Evolutionary conservation across 2,113 vertebrate genomes (phyloP).

Genomic region (Elephantulus edwardii): DNA sequence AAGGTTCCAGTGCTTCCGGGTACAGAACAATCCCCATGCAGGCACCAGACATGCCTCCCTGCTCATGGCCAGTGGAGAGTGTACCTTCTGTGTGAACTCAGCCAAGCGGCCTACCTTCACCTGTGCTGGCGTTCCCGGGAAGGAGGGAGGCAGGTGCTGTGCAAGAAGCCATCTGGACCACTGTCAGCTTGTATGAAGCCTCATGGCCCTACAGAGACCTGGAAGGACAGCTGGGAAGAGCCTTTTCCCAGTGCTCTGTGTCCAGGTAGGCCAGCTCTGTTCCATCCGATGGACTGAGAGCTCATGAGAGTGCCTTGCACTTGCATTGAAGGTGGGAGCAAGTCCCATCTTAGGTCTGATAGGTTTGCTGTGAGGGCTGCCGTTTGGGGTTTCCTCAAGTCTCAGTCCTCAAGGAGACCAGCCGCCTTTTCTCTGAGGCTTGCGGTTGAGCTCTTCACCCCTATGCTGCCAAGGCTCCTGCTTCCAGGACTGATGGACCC

Average conservation of each 20-base stretch:
- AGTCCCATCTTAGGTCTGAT: no score
- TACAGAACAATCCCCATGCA: not conserved
- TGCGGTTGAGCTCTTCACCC: not conserved
- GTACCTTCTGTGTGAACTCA: no score
- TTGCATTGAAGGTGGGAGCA: no score
- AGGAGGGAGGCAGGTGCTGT: not conserved
- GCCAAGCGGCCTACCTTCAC: no score
- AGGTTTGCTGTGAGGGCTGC: no score
- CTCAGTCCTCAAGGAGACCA: not conserved
- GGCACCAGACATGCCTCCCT: not conserved
- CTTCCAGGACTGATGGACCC: no score
- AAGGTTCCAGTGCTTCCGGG: no score
- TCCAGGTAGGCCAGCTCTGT: no score
- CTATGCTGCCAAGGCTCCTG: not conserved
- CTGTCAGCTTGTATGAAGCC: not conserved
- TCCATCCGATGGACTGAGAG: no score
- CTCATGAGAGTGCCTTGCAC: no score
- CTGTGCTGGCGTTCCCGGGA: slow-evolving; percentile 8
- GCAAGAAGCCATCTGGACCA: not conserved
- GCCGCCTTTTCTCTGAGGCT: not conserved
- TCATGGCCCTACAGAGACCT: not conserved
- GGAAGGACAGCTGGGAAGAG: not conserved
- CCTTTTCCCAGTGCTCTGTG: not conserved
- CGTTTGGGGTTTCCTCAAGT: not conserved
- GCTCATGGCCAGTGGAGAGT: not conserved